These are phyloP conservation scores for Mus minutoides DNA, from an alignment of 2,797 vertebrate species.

Conservation along the genomic window DNA sequence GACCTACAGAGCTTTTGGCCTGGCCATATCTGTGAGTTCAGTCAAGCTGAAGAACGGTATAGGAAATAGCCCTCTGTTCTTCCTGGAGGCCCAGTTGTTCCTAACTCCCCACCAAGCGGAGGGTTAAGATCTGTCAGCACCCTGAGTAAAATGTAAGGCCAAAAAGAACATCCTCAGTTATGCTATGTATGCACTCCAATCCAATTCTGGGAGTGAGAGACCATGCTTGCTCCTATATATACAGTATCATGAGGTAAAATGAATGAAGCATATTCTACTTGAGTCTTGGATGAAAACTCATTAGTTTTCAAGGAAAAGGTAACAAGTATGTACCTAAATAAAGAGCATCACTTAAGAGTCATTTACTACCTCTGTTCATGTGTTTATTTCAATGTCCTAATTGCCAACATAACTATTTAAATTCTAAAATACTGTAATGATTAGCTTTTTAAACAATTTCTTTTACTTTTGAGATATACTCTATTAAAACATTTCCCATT, in stretches of 20 bases:
- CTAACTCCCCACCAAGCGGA: background rate
- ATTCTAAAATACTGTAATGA: background rate
- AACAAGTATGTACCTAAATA: background rate
- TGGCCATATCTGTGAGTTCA: background rate
- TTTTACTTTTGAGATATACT: background rate
- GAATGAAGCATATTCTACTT: background rate
- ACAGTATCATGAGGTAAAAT: background rate
- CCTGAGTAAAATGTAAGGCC: background rate
- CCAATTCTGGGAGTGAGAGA: background rate
- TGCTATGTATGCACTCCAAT: background rate
- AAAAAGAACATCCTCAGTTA: fast-evolving
- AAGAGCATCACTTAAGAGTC: background rate
- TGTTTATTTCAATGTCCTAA: background rate
- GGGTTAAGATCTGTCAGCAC: background rate
- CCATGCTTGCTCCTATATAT: background rate
- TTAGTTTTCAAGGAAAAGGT: background rate
- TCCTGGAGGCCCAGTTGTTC: background rate
- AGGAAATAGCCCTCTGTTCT: background rate
- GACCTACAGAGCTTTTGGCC: too few relatives aligned
- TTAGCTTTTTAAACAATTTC: background rate
- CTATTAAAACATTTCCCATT: background rate
- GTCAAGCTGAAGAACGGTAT: background rate
- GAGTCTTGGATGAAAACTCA: background rate
- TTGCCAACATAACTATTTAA: background rate
- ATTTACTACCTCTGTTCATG: background rate